Base-by-base conservation (phyloP, 2,888 invertebrate species). In the Fissipunctia ypsillon region DNA sequence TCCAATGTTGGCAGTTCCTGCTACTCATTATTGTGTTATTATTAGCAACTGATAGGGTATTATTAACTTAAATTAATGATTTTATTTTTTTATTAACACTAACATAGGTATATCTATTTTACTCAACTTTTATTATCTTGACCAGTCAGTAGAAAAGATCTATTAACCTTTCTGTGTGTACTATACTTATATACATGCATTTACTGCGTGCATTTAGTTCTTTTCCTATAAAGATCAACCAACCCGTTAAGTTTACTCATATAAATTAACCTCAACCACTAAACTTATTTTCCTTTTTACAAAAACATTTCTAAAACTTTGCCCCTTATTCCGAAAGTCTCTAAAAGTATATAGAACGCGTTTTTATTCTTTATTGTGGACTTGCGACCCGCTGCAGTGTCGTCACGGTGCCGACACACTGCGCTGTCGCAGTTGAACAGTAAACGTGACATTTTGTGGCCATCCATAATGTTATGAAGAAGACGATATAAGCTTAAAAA, bases 351-450 rank as follows among this genome's bases (percentile, higher is more conserved):
- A 74, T 45, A 67, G 64, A 69, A 61, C n/a, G 56, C 60, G 45
- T 52, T 84, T 64, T 69, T 80, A 73, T 84, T 67, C n/a, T 56
- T 73, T 56, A 74, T 57, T 52, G 64, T 63, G 2, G 22, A 69
- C 22, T 54, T 67, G 63, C 66, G 60, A 52, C 54, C 28, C 67
- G 31, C 41, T 56, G 45, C 48, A n/a, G 28, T 48, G 56, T 64
- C 60, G 35, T 81, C 43, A 50, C 6, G 41, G 43, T 3, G 41
- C 56, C 52, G 57, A 22, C 35, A 57, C 43, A 75, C 28, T 57
- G 35, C 59, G 2, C 3, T 14, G 41, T 10, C 22, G 50, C 7
- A 25, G 5, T 31, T n/a, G 4, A 12, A 43, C 38, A n/a, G 9
- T 6, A 28, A 28, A 22, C 45, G 16, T 38, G 14, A 67, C 14